These are phyloP conservation scores for Zaprionus camerounensis DNA, from an alignment of 1,140 invertebrate genomes.

Conservation along the genomic window DNA sequence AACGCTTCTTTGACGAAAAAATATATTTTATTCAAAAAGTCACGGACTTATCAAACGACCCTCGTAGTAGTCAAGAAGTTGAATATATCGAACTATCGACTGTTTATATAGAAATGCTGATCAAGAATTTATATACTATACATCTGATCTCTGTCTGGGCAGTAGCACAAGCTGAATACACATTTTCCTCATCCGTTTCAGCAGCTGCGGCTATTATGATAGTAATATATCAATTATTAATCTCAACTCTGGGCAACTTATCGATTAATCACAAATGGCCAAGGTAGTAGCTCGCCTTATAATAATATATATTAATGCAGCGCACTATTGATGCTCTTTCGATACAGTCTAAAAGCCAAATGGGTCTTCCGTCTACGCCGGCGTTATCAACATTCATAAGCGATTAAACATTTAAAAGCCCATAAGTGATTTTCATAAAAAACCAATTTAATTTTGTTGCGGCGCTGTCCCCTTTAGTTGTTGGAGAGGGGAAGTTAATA, in stretches of 20 bases:
- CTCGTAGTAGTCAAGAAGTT: too few relatives aligned
- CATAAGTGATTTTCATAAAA: conserved; percentile 82
- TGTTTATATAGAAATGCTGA: too few relatives aligned
- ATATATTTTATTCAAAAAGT: too few relatives aligned
- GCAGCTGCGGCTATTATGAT: not conserved
- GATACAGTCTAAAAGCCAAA: not conserved
- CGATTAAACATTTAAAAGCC: conserved; percentile 83
- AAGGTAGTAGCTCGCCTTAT: conserved; percentile 3
- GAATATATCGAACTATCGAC: too few relatives aligned
- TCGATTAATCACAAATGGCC: not conserved
- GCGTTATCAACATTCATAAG: conserved; percentile 78
- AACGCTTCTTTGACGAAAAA: too few relatives aligned
- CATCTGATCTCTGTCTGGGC: too few relatives aligned
- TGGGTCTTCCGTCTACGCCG: not conserved
- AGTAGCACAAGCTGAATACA: too few relatives aligned
- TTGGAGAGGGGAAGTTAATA: conserved; percentile 53
- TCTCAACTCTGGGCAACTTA: not conserved
- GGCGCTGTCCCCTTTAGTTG: conserved; percentile 25
- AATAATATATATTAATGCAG: conserved; percentile 4
- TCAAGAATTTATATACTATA: too few relatives aligned
- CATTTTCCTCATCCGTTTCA: not conserved
- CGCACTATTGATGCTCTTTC: not conserved
- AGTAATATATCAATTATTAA: not conserved
- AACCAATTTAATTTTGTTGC: conserved; percentile 75
- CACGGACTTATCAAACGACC: too few relatives aligned